Base-by-base conservation (phyloP, 2,888 invertebrate species). In the Meteorus colon region DNA sequence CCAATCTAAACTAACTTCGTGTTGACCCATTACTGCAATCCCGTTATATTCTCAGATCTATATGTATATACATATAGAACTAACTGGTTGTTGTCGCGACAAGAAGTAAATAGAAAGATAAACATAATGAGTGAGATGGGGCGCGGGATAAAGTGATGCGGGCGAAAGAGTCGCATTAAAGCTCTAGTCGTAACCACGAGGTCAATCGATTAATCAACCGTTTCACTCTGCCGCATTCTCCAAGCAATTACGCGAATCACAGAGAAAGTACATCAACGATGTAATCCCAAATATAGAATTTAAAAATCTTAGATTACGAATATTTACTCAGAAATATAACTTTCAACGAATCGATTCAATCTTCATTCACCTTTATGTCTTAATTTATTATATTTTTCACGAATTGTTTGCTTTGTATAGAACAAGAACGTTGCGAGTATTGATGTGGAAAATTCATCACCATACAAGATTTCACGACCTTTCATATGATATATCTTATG, bases 201-300 rank as follows among this genome's bases (percentile, higher is more conserved):
- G 77, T 78, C 80, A 78, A 76, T 76, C 80, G 76, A 80, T 80
- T 78, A 78, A 80, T 80, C 80, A 80, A 76, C 76, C 71, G 71
- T 73, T 62, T n/a, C 24, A 55, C 55, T 41, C 65, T 62, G 29
- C 68, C 51, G 31, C 71, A 62, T 71, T 62, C 34, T 34, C 45
- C 16, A 41, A 19, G 16, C 71, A 14, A 62, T 71, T 71, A 71
- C 45, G 71, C 45, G 62, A 60, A 62, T 71, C 41, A 16, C 6
- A 8, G 60, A 60, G 41, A 70, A 70, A 71, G 62, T 62, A 41
- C 45, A 41, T 45, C 2, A 29, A 45, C 29, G 62, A 71, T 71
- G 41, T 45, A 62, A 60, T 41, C 12, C 29, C 37, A 37, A 55
- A 69, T 34, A 59, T 24, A 12, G 24, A 12, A 29, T 48, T 29